These are phyloP conservation scores for Apamea monoglypha DNA, from an alignment of 2,888 invertebrate species.

Conservation along the genomic window DNA sequence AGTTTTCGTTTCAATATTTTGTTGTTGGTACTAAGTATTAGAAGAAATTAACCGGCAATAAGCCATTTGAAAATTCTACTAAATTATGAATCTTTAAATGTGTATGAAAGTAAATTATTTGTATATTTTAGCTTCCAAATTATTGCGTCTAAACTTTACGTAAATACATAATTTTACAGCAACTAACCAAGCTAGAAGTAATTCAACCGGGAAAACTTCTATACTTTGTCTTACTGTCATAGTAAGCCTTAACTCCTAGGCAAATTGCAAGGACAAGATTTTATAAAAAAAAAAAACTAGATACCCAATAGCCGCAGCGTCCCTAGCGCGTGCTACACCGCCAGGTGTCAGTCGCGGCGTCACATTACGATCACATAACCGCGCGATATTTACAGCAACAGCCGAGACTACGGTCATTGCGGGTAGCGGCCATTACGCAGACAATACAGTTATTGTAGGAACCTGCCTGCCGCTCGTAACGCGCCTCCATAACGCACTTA, in stretches of 20 bases:
- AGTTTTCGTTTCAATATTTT: slow-evolving; percentile 10
- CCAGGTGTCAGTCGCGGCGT: slow-evolving; percentile 40
- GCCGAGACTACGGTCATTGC: slow-evolving; percentile 48
- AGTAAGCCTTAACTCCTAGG: not conserved
- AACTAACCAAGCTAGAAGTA: not conserved
- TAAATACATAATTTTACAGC: not conserved
- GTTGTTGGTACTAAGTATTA: not conserved
- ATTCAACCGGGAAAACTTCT: not conserved
- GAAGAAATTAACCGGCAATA: not conserved
- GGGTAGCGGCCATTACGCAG: slow-evolving; percentile 54
- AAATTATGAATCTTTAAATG: not conserved
- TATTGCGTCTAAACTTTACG: not conserved
- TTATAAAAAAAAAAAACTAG: not conserved
- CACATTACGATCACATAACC: slow-evolving; percentile 56
- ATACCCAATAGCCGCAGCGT: not conserved
- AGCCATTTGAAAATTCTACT: not conserved
- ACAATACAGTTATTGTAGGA: slow-evolving; percentile 62
- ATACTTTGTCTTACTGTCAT: not conserved
- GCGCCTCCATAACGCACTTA: slow-evolving; percentile 25
- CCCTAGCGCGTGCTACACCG: slow-evolving; percentile 20
- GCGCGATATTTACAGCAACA: slow-evolving; percentile 48
- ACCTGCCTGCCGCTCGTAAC: slow-evolving; percentile 38
- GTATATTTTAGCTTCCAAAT: not conserved
- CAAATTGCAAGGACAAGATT: not conserved
- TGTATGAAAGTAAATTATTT: not conserved